Evolutionary conservation across 1,140 invertebrate species (phyloP).

Genomic region (Drosophila mauritiana): DNA sequence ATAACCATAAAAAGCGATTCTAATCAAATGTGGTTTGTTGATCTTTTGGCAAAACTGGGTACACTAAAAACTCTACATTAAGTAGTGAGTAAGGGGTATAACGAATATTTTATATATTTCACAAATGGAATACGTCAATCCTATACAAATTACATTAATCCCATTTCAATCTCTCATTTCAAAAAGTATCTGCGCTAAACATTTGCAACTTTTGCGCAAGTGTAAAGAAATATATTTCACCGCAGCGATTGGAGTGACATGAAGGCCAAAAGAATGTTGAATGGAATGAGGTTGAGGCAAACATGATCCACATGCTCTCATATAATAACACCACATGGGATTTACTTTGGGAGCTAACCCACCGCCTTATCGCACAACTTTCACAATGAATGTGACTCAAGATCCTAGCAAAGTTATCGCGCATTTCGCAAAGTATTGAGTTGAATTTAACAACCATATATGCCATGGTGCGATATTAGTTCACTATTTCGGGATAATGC

Average conservation of each 20-base stretch:
- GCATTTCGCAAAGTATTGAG: constrained; percentile 16
- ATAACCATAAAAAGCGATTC: constrained; percentile 44
- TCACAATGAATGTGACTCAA: constrained; percentile 30
- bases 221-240: constrained; percentile 18
- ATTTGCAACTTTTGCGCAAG: constrained; percentile 1
- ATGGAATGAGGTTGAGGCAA: constrained; percentile 38
- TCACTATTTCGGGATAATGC: constrained; percentile 47
- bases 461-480: constrained; percentile 18
- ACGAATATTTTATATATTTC: no score
- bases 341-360: constrained; percentile 1
- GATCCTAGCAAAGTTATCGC: constrained; percentile 8
- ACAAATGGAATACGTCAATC: no score
- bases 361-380: constrained; percentile 24
- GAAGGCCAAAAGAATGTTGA: constrained; percentile 22
- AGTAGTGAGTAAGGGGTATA: not conserved
- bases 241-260: constrained; percentile 17
- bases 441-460: constrained; percentile 15
- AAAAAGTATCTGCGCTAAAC: no score
- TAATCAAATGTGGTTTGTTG: constrained; percentile 42
- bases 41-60: constrained; percentile 5
- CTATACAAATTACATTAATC: no score
- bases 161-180: no score
- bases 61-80: not conserved
- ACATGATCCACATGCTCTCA: constrained; percentile 42
- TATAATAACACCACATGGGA: constrained; percentile 13